Conservation (phyloP, 2,113 vertebrate genomes). For the Dicerorhinus sumatrensis region DNA sequence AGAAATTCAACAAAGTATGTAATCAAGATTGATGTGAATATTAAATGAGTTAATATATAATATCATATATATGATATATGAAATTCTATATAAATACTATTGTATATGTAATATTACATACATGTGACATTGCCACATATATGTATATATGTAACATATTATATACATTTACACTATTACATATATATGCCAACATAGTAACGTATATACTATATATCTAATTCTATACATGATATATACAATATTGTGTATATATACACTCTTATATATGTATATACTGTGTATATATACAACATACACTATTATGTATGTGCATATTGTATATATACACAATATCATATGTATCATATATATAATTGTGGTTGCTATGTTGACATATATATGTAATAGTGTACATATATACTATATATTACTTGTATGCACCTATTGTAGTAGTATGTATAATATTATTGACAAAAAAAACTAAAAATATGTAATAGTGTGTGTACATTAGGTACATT, state of each 20-base stretch:
- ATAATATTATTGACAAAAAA: neutral
- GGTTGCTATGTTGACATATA: neutral
- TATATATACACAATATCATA: neutral
- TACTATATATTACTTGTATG: neutral
- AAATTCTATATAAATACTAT: neutral
- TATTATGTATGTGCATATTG: neutral
- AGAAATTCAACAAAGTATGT: neutral
- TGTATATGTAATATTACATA: neutral
- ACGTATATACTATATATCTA: neutral
- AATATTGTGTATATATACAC: neutral
- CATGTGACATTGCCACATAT: neutral
- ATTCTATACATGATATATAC: neutral
- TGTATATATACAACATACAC: neutral
- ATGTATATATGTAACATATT: neutral
- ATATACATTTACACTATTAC: neutral
- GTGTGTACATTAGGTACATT: neutral
- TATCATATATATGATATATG: neutral
- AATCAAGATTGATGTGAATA: neutral
- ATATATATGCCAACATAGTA: neutral
- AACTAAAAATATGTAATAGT: neutral
- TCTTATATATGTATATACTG: neutral
- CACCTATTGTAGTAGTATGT: neutral
- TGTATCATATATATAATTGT: neutral
- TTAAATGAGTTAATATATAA: neutral
- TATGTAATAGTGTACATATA: neutral